Evolutionary conservation across 2,113 vertebrate species (phyloP), one percentile per base, ranked within the genome.

Genomic region (Columbina picui): DNA sequence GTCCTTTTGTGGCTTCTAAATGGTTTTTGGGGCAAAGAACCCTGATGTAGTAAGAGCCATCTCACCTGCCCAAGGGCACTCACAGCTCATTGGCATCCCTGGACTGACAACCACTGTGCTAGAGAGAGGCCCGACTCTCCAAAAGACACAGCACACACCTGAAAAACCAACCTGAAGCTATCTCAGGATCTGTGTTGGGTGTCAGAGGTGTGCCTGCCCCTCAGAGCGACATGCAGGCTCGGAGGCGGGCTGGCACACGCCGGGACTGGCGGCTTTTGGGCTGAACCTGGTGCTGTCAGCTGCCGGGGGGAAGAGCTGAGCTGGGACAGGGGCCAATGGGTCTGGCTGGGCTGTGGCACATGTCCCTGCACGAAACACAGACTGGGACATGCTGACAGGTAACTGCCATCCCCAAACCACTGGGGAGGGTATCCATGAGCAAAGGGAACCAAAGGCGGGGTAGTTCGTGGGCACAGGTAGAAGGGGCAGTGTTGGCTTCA

Each of bases 301-400:
- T 63, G 81, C 38, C 7, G 17, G 29, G 0, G 49, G 50, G 50
- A 80, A 91, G 25, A 67, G 74, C n/a, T 22, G 41, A 57, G 56
- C 0, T 6, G 43, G 75, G 75, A 79, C 49, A 36, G 65, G 47
- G 56, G 50, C 57, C 67, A 60, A 20, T 4, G 0, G 0, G n/a
- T 69, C 89, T 68, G 49, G 68, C 56, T 39, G 93, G 69, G 93
- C 55, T 81, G 73, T 56, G 0, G 3, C 76, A 36, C 76, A 18
- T 0, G 3, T 41, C 70, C 77, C 65, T 67, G 77, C 73, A 70
- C 0, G n/a, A 76, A 91, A 61, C 45, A 39, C 56, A 55, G 30
- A 30, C 73, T 63, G 73, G 73, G 76, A 84, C 23, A 36, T 2
- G 55, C 30, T 74, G 38, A n/a, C n/a, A 57, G 83, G 47, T 29